Evolutionary conservation across 2,113 vertebrate species (phyloP).

Genomic region (Myxocyprinus asiaticus): DNA sequence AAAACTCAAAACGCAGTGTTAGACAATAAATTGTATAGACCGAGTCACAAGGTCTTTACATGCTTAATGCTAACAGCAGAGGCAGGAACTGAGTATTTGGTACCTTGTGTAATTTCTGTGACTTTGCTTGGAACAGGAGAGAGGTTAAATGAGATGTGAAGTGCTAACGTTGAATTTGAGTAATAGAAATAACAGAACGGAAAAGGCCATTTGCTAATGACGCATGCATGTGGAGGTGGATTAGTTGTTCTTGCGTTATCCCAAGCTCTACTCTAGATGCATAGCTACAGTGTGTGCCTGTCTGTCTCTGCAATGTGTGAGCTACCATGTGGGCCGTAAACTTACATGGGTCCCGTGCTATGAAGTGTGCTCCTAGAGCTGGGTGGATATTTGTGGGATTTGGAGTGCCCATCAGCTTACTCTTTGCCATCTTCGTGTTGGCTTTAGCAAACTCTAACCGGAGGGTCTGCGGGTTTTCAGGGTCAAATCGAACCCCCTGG

Average conservation of each 20-base stretch:
- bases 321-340: conserved; percentile 74
- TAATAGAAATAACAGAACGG: not conserved
- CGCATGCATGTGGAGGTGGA: conserved; percentile 75
- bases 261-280: conserved; percentile 10
- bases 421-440: conserved; percentile 99
- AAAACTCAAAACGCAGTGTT: not conserved
- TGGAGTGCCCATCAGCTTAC: conserved; percentile 97
- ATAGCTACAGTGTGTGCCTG: conserved; percentile 14
- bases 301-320: conserved; percentile 32
- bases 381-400: conserved; percentile 97
- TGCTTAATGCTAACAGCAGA: not conserved
- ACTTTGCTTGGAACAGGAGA: conserved; percentile 28
- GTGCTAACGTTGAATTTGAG: conserved; percentile 9
- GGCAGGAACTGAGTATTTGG: not conserved
- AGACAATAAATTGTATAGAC: not conserved
- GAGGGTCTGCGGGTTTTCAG: conserved; percentile 97
- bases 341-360: conserved; percentile 99
- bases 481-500: conserved; percentile 97
- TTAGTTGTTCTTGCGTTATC: conserved; percentile 61
- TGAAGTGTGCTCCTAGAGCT: conserved; percentile 96
- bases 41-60: not conserved
- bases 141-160: conserved; percentile 48
- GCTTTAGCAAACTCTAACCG: conserved; percentile 99
- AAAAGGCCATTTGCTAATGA: conserved; percentile 55
- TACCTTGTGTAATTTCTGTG: not conserved